Percentiles rank a stretch among this genome's conserved stretches.
Evolutionary conservation across 2,797 vertebrate genomes (phyloP).

Genomic region (Pipistrellus pipistrellus): DNA sequence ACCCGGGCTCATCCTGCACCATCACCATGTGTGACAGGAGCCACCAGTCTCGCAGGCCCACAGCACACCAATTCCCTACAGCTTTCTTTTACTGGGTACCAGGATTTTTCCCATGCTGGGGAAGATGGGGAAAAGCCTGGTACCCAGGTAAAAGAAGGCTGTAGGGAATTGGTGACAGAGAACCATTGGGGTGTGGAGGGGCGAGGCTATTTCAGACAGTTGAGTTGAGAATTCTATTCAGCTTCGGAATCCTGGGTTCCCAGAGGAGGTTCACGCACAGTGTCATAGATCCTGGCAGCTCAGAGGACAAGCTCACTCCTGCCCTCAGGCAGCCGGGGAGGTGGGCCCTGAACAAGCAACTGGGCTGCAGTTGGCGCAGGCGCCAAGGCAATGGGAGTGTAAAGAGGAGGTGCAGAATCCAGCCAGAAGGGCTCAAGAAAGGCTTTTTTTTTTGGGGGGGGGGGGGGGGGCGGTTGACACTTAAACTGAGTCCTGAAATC

Average conservation of each 20-base stretch:
- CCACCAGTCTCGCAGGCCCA: too few species aligned
- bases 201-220: too few species aligned
- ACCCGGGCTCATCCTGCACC: neutral
- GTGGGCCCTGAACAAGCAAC: too few species aligned
- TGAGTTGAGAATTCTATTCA: too few species aligned
- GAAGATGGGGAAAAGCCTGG: too few species aligned
- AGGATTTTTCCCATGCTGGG: too few species aligned
- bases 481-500: neutral
- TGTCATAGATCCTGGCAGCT: neutral
- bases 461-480: too few species aligned
- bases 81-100: too few species aligned
- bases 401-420: neutral
- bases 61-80: too few species aligned
- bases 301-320: neutral
- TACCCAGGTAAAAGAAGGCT: too few species aligned
- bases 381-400: neutral
- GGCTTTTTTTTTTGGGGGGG: neutral
- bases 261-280: fast-evolving
- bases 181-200: too few species aligned
- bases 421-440: neutral
- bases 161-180: too few species aligned
- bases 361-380: neutral
- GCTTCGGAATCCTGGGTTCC: neutral
- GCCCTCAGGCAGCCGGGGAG: neutral
- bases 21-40: fast-evolving